phyloP scores from a whole-genome alignment of 2,113 vertebrate genomes.

The Nycticebus coucang region DNA sequence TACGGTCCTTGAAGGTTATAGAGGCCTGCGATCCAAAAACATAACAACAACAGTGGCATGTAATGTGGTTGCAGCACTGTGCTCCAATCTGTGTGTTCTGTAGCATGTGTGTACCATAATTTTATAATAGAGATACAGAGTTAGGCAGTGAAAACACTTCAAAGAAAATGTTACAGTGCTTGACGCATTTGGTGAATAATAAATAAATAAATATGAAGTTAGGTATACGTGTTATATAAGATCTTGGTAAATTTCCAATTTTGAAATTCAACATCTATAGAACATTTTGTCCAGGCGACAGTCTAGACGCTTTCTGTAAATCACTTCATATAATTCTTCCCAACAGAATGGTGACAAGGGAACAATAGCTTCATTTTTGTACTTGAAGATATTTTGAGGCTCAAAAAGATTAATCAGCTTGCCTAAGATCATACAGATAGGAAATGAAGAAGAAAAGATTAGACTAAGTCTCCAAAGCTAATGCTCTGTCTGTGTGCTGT shows the following conservation, averaged over 20 bases:
- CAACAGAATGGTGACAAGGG: background rate
- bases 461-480: background rate
- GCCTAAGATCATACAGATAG: background rate
- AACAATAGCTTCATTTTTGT: background rate
- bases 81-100: background rate
- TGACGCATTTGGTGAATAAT: background rate
- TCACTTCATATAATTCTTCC: background rate
- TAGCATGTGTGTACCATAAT: background rate
- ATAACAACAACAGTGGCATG: background rate
- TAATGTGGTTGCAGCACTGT: background rate
- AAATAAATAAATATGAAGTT: background rate
- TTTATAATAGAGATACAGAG: background rate
- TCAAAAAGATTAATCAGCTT: background rate
- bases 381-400: background rate
- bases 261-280: background rate
- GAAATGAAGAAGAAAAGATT: background rate
- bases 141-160: background rate
- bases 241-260: background rate
- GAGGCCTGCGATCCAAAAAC: background rate
- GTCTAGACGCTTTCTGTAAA: background rate
- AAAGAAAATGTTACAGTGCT: background rate
- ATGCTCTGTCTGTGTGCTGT: fast-evolving
- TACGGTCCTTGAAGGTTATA: background rate
- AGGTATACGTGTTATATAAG: background rate
- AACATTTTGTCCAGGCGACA: background rate